Base-by-base conservation (phyloP, 2,113 vertebrate genomes). In the Halcyon senegalensis region DNA sequence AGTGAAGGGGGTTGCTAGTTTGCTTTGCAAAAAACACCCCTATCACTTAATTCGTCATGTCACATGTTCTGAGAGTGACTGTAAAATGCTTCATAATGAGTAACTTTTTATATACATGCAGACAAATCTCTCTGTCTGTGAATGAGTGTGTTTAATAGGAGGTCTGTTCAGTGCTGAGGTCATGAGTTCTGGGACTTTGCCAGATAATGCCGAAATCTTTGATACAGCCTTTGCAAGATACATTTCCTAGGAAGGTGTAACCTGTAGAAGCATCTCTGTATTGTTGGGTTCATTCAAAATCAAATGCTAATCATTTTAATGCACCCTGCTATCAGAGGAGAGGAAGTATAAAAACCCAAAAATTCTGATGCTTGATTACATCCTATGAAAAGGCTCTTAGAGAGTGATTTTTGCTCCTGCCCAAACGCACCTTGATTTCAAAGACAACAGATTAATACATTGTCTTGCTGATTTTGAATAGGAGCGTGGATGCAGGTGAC, bases 401-500 rank as follows among this genome's bases (percentile, higher is more conserved):
- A 33, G 93, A 87, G 89, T 94, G 95, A 97, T 97, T 97, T 97
- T 91, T 96, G 74, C 84, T 96, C 90, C 87, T 92, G 77, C 79
- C 73, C 92, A 72, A 90, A 92, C 1, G 67, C 86, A 78, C 87
- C 86, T 89, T 94, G 60, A 87, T 97, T 97, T 96, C 87, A 82
- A 95, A 96, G 96, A 97, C 95, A 96, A 97, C 93, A 92, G 94
- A 95, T 93, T 89, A 95, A 53, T 73, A 93, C 95, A 95, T 96
- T 97, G 95, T 95, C 95, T 94, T 3, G 11, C 94, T 97, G 96
- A 97, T 97, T 97, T 96, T 90, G 87, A 78, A 16, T 35, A 17
- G 92, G 84, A 79, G 89, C 1, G 2, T 87, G 84, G 92, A 84
- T 94, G 68, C 73, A 39, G 63, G 75, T 94, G 80, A 84, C 77